Percentiles rank a stretch among this genome's conserved stretches.
Evolutionary conservation across 2,888 invertebrate genomes (phyloP).

Genomic region (Metalampra italica): DNA sequence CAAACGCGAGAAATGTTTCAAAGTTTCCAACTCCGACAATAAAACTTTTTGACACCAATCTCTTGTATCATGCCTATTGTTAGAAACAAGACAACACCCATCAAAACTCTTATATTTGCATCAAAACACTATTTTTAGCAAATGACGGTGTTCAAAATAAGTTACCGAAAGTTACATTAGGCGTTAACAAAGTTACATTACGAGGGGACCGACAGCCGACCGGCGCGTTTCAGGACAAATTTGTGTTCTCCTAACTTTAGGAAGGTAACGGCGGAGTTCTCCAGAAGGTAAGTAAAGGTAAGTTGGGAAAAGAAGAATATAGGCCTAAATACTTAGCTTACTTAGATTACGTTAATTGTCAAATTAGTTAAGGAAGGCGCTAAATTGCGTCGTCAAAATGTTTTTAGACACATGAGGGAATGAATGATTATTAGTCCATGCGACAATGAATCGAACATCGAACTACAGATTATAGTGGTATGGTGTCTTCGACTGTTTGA

Average conservation of each 20-base stretch:
- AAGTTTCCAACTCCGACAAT: too few relatives aligned
- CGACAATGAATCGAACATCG: too few relatives aligned
- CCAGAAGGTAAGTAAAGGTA: background rate
- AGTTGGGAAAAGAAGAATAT: background rate
- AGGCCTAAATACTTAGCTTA: too few relatives aligned
- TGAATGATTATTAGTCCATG: too few relatives aligned
- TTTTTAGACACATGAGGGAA: too few relatives aligned
- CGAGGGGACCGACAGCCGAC: constrained; percentile 2
- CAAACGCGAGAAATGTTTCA: too few relatives aligned
- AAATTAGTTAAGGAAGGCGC: too few relatives aligned
- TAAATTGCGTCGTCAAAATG: too few relatives aligned
- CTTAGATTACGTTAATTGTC: too few relatives aligned
- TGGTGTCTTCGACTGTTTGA: too few relatives aligned
- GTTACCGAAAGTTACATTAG: constrained; percentile 10
- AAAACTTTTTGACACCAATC: too few relatives aligned
- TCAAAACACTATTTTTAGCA: constrained; percentile 2
- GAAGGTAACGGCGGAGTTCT: background rate
- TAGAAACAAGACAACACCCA: background rate
- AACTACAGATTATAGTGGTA: too few relatives aligned
- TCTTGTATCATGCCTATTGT: background rate
- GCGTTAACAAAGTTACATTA: constrained; percentile 10
- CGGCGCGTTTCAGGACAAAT: constrained; percentile 1
- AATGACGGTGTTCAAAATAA: constrained; percentile 4
- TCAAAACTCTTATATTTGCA: constrained; percentile 2
- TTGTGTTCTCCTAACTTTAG: constrained; percentile 1